These are phyloP conservation scores for Hypothenemus hampei DNA, from an alignment of 1,140 invertebrate species.

Conservation along the genomic window DNA sequence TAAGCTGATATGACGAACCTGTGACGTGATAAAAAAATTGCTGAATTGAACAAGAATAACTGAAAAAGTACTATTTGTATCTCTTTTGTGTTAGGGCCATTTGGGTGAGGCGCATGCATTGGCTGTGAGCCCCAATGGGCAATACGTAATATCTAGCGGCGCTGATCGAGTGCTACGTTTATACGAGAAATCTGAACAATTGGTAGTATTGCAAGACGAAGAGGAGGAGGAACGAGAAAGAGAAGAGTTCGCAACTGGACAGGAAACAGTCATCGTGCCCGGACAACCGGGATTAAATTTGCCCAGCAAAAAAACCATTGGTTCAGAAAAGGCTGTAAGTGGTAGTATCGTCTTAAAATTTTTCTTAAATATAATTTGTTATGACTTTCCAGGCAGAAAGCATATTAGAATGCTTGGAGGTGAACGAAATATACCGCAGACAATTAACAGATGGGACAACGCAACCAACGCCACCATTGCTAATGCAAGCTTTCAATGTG, in stretches of 20 bases:
- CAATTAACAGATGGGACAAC: constrained; percentile 47
- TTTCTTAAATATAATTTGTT: too few relatives aligned
- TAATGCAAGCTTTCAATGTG: constrained; percentile 76
- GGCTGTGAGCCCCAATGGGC: constrained; percentile 75
- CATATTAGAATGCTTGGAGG: constrained; percentile 80
- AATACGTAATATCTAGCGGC: constrained; percentile 76
- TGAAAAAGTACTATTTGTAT: not conserved
- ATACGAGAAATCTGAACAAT: constrained; percentile 83
- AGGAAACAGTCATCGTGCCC: constrained; percentile 60
- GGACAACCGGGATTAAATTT: constrained; percentile 69
- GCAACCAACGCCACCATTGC: constrained; percentile 54
- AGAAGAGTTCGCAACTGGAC: constrained; percentile 65
- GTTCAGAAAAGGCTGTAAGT: constrained; percentile 74
- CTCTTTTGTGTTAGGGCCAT: constrained; percentile 60
- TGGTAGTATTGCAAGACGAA: constrained; percentile 87
- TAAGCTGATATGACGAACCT: too few relatives aligned
- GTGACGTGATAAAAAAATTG: too few relatives aligned
- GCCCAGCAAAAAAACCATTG: constrained; percentile 84
- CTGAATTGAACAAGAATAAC: too few relatives aligned
- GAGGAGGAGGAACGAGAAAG: constrained; percentile 79
- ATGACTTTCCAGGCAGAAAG: constrained; percentile 74
- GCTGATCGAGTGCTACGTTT: constrained; percentile 85
- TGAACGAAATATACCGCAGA: constrained; percentile 65
- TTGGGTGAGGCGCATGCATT: constrained; percentile 72
- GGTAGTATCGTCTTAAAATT: too few relatives aligned